Conservation (phyloP, 2,797 vertebrate species). For the Periparus ater region DNA sequence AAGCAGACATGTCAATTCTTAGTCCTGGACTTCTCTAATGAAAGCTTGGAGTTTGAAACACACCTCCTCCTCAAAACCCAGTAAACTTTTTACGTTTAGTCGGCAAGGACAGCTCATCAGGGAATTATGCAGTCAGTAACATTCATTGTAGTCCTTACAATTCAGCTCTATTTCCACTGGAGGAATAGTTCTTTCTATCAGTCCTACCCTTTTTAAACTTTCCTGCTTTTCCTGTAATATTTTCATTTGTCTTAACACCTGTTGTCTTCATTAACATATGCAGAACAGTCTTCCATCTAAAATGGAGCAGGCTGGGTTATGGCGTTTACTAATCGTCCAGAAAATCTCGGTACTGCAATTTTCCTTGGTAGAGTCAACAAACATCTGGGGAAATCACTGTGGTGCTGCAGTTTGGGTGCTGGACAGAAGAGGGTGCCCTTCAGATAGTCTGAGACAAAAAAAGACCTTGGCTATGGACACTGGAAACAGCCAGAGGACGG, state of each 20-base stretch:
- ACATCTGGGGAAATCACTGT: background rate
- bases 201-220: background rate
- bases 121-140: background rate
- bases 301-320: background rate
- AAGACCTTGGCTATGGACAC: rapidly evolving
- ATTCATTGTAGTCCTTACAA: background rate
- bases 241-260: background rate
- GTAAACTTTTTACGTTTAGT: background rate
- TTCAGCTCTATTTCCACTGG: background rate
- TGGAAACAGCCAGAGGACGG: background rate
- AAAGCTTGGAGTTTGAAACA: background rate
- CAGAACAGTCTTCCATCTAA: background rate
- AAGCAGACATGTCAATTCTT: background rate
- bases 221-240: background rate
- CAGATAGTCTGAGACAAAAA: background rate
- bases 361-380: background rate
- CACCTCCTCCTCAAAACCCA: background rate
- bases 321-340: background rate
- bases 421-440: conserved; percentile 52
- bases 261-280: background rate
- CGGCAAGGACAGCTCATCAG: background rate
- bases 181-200: background rate
- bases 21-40: background rate
- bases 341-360: background rate
- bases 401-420: background rate